Evolutionary conservation across 2,113 vertebrate genomes (phyloP).

Genomic region (Oceanodroma tethys): DNA sequence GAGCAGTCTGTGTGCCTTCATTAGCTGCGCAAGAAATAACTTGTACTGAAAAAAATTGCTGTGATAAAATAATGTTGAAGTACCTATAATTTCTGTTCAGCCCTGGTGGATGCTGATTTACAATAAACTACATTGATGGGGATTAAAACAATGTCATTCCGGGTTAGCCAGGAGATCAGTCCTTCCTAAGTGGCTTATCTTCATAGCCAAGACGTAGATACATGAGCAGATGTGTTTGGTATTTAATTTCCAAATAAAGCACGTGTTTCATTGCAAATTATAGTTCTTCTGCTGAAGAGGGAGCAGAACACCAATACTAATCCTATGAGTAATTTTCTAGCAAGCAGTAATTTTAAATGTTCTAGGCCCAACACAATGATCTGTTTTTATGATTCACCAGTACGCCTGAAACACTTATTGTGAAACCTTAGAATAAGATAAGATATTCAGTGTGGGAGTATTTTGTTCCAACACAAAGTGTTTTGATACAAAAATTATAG

Average conservation of each 20-base stretch:
- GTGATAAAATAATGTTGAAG: not conserved
- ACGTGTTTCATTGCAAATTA: conserved; percentile 48
- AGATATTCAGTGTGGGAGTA: conserved; percentile 65
- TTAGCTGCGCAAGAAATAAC: not conserved
- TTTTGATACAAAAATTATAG: conserved; percentile 70
- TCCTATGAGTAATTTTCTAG: conserved; percentile 48
- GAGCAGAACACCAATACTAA: conserved; percentile 50
- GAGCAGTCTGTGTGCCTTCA: not conserved
- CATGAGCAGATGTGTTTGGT: not conserved
- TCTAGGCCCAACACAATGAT: conserved; percentile 72
- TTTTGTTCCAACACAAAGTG: conserved; percentile 62
- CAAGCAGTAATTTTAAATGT: conserved; percentile 70
- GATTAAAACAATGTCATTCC: not conserved
- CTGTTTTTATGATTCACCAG: conserved; percentile 71
- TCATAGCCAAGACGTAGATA: not conserved
- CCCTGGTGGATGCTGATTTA: not conserved
- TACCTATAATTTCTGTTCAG: not conserved
- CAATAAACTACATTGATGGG: not conserved
- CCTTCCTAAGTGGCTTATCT: not conserved
- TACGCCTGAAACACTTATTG: conserved; percentile 62
- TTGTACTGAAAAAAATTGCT: not conserved
- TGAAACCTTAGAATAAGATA: conserved; percentile 64
- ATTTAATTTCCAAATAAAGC: conserved; percentile 30
- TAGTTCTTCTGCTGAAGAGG: conserved; percentile 28
- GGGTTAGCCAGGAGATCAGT: not conserved